Conservation (phyloP, 1,140 invertebrate genomes). For the Ceratoteleas bidentatus region DNA sequence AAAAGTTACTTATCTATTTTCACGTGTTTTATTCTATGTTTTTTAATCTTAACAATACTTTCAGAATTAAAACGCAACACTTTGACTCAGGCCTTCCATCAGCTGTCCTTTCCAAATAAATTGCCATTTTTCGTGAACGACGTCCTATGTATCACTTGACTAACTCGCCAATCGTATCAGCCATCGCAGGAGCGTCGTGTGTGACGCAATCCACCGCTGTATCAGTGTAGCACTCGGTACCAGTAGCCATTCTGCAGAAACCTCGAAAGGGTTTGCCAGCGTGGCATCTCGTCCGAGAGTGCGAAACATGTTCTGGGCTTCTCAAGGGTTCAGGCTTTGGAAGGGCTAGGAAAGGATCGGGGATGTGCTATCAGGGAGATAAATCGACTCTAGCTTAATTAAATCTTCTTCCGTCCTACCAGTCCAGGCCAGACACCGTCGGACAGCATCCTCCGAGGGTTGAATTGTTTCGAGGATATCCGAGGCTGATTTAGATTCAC, state of each 20-base stretch:
- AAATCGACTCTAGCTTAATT: slow-evolving; percentile 82
- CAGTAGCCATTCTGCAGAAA: slow-evolving; percentile 51
- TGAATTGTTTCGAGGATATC: slow-evolving; percentile 80
- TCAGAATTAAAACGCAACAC: no score
- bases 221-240: slow-evolving; percentile 20
- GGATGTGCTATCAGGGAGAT: slow-evolving; percentile 81
- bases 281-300: slow-evolving; percentile 66
- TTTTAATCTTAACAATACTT: no score
- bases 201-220: slow-evolving; percentile 31
- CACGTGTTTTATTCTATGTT: no score
- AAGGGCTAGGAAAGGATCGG: slow-evolving; percentile 72
- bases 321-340: slow-evolving; percentile 72
- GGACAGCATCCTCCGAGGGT: slow-evolving; percentile 73
- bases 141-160: slow-evolving; percentile 21
- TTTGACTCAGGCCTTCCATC: neutral
- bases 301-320: slow-evolving; percentile 72
- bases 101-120: neutral
- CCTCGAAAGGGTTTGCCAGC: slow-evolving; percentile 67
- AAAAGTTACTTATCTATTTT: no score
- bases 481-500: slow-evolving; percentile 79
- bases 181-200: slow-evolving; percentile 29
- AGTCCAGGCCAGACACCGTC: slow-evolving; percentile 66
- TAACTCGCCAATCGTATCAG: slow-evolving; percentile 47
- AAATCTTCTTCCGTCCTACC: slow-evolving; percentile 81
- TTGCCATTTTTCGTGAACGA: slow-evolving; percentile 6